Conservation (phyloP, 2,113 vertebrate species). For the Pyrgilauda ruficollis region DNA sequence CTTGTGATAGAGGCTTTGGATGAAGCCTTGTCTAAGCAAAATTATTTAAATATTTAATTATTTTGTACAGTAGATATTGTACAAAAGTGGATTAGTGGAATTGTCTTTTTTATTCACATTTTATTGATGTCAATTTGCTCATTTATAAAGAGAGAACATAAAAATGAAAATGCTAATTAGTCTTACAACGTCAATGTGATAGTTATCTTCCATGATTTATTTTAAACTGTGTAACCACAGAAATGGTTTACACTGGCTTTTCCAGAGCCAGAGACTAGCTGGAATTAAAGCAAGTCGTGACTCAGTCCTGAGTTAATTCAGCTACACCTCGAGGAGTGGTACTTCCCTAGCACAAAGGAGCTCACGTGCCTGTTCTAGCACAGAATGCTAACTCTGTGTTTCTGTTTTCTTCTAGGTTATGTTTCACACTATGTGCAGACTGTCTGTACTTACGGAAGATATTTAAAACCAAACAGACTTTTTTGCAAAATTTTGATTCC, state of each 20-base stretch:
- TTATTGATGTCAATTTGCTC: neutral
- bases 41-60: neutral
- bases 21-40: neutral
- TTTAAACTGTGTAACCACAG: neutral
- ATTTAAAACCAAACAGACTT: constrained; percentile 85
- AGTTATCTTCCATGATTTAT: neutral
- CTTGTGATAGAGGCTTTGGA: neutral
- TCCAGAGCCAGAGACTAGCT: neutral
- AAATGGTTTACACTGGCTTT: neutral
- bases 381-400: neutral
- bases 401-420: constrained; percentile 82
- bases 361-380: neutral
- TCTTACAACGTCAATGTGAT: neutral
- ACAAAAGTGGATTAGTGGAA: neutral
- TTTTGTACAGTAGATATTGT: neutral
- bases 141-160: neutral
- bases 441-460: constrained; percentile 92
- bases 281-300: neutral
- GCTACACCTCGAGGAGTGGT: fast-evolving
- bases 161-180: neutral
- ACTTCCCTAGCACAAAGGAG: neutral
- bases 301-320: neutral
- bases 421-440: constrained; percentile 95
- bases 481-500: constrained; percentile 90
- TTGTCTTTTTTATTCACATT: neutral